Conservation (phyloP, 2,797 vertebrate species). For the Microcaecilia unicolor region DNA sequence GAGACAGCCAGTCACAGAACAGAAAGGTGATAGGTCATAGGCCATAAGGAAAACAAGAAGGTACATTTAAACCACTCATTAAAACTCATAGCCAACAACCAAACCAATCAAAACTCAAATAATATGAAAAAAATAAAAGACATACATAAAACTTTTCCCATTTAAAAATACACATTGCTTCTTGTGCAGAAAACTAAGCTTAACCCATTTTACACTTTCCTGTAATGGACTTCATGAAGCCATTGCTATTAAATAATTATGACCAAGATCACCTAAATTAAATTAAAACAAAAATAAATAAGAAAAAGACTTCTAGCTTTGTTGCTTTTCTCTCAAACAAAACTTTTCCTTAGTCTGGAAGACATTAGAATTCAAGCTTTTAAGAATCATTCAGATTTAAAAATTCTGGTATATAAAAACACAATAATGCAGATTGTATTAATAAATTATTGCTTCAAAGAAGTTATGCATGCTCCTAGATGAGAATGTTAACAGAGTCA, state of each 20-base stretch:
- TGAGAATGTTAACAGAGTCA: too few relatives aligned
- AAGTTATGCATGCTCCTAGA: too few relatives aligned
- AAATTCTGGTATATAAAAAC: not conserved
- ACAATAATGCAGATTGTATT: conserved; percentile 7
- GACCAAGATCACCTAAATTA: conserved; percentile 1
- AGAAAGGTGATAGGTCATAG: conserved; percentile 74
- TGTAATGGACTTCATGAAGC: conserved; percentile 15
- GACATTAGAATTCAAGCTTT: conserved; percentile 16
- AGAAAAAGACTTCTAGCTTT: conserved; percentile 8
- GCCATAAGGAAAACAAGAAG: conserved; percentile 76
- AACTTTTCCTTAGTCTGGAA: too few relatives aligned
- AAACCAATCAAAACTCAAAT: conserved; percentile 60
- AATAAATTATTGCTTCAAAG: not conserved
- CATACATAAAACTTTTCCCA: conserved; percentile 42
- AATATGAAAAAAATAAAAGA: conserved; percentile 47
- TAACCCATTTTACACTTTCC: conserved; percentile 13
- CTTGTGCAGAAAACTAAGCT: conserved; percentile 23
- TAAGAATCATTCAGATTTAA: not conserved
- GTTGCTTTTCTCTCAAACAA: not conserved
- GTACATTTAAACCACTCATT: conserved; percentile 68
- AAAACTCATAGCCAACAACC: conserved; percentile 57
- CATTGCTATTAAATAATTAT: conserved; percentile 8
- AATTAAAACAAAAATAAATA: too few relatives aligned
- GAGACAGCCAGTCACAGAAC: conserved; percentile 83
- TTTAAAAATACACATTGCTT: conserved; percentile 24